Percentiles rank a stretch among this genome's conserved stretches.
Conservation (phyloP, 2,113 vertebrate species). For the Grus americana region DNA sequence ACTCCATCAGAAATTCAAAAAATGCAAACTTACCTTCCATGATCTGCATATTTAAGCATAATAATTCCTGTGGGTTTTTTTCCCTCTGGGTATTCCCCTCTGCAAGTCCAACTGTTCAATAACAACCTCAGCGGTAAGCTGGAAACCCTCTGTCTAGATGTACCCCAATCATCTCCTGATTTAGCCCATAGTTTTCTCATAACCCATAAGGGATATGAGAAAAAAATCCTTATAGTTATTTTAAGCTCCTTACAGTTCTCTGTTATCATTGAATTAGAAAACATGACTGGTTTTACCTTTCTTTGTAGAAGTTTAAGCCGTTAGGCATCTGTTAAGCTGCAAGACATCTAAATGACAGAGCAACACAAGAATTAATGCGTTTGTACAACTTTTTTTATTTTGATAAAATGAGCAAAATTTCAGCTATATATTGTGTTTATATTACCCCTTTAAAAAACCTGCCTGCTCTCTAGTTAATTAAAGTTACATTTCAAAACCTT, state of each 20-base stretch:
- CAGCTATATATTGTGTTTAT: background rate
- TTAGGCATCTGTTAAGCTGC: background rate
- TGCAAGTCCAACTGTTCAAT: background rate
- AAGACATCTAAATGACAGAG: background rate
- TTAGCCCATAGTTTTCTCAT: background rate
- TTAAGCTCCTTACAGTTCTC: background rate
- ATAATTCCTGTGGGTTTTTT: background rate
- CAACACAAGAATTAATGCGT: background rate
- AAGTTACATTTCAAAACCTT: background rate
- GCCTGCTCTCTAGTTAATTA: background rate
- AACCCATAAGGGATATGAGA: background rate
- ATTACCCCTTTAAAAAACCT: background rate
- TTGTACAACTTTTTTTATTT: background rate
- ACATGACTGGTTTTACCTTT: background rate
- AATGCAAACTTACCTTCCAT: background rate
- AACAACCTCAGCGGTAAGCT: background rate
- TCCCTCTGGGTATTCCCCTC: background rate
- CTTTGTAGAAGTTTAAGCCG: background rate
- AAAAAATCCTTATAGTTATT: background rate
- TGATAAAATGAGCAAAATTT: background rate
- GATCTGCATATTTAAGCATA: background rate
- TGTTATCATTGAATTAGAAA: background rate
- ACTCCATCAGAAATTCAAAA: background rate
- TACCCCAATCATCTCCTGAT: background rate
- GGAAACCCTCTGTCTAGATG: background rate